Conservation (phyloP, 2,888 invertebrate genomes). For the Hermaeophaga mercurialis region DNA sequence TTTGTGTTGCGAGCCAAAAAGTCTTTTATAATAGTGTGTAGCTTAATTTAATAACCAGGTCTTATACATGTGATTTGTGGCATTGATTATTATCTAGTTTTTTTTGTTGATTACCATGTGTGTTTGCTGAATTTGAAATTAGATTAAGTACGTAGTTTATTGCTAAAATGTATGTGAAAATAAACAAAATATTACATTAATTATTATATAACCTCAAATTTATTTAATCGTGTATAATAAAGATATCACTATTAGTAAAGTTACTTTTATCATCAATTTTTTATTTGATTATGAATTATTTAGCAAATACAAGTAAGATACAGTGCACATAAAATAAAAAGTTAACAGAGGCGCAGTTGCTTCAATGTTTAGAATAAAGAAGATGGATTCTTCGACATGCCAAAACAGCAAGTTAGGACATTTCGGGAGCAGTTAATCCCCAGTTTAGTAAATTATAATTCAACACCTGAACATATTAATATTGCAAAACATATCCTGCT, state of each 20-base stretch:
- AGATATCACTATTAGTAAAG: too few species aligned
- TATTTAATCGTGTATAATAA: too few species aligned
- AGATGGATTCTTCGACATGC: too few species aligned
- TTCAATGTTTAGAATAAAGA: too few species aligned
- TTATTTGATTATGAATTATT: too few species aligned
- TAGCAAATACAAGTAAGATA: too few species aligned
- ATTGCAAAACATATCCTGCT: neutral
- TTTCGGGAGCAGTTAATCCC: neutral
- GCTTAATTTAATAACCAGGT: constrained; percentile 8
- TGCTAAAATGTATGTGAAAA: neutral
- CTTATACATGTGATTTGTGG: constrained; percentile 1
- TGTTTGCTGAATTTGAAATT: constrained; percentile 3
- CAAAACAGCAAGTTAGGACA: neutral
- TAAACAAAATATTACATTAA: constrained; percentile 1
- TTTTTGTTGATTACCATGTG: neutral
- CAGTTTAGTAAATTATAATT: neutral
- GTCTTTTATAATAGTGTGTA: too few species aligned
- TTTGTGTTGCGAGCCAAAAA: too few species aligned
- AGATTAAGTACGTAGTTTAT: constrained; percentile 1
- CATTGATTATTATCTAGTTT: constrained; percentile 11
- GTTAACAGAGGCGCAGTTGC: too few species aligned
- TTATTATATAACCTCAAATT: neutral
- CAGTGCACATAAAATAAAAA: too few species aligned
- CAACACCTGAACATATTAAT: neutral
- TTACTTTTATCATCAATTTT: too few species aligned